Evolutionary conservation across 2,888 invertebrate genomes (phyloP), one percentile per base, ranked within the genome.

Genomic region (Drosophila anomelani): DNA sequence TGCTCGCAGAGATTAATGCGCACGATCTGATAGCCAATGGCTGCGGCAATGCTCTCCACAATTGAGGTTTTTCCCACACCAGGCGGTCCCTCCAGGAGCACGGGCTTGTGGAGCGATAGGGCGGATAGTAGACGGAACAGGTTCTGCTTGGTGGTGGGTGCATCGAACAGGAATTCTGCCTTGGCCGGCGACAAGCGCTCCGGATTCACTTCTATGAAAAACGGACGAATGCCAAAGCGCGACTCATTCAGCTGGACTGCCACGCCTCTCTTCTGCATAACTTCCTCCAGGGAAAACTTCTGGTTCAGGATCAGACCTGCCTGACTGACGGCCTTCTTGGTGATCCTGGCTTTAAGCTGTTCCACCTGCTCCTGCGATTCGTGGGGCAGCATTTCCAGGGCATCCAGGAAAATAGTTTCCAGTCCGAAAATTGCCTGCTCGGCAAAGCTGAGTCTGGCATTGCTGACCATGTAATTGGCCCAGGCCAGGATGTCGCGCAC

Each of bases 51-150:
- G 32, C 98, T 98, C 60, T 96, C 95, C 3, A 99, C 97, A 62
- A 99, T 94, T 80, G 98, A 98, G 0, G 99, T 99, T 93, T 99
- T 99, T 4, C 99, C 99, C 23, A 99, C 99, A 3, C 99, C 99
- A 4, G 99, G 99, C 84, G 98, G 97, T 3, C 98, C 99, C 93
- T 99, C 99, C 20, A 99, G 93, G 60, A 99, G 94, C 68, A 99
- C 95, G 0, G 99, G 98, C 91, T 98, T 97, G 73, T 96, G 96
- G 69, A 99, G 92, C 88, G 98, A 97, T 86, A 99, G 93, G 0
- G 97, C 98, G 67, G 99, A 94, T 43, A 99, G 92, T 12, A 99
- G 91, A 70, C 98, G 95, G 72, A 97, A 93, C 0, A 96, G 95
- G 93, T 99, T 99, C 26, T 94, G 93, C 54, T 95, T 94, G 1